Base-by-base conservation (phyloP, 2,113 vertebrate genomes). In the Podarcis muralis region DNA sequence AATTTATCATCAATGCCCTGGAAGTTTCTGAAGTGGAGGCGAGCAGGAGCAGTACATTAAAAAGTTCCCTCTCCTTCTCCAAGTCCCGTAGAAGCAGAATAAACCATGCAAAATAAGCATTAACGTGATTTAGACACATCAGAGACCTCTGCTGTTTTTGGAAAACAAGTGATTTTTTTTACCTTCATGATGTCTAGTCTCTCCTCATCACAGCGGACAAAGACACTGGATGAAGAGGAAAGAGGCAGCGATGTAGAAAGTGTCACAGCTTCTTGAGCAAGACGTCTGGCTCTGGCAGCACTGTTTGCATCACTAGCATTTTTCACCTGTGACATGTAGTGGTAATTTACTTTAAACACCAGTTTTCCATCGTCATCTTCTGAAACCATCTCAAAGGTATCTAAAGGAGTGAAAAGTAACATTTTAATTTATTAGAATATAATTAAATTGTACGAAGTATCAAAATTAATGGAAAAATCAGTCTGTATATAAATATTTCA, bases 251-350 rank as follows among this genome's bases (percentile, higher is more conserved):
- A 99, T 79, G 99, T 99, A 43, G 99, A 99, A 4, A 99, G 98
- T 0, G 99, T 99, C 93, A 99, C 99, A 1, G 99, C 99, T 92
- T 99, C 99, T 93, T 99, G 99, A 1, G 99, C 99, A 30, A 99
- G 98, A 30, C 99, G 98, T 2, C 99, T 97, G 13, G 99, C 99
- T 87, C 99, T 94, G 71, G 99, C 98, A 4, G 99, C 99, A 3
- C 99, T 99, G 96, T 99, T 99, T 11, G 98, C 98, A 1, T 99
- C 99, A 2, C 97, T 99, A 82, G 99, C 98, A 3, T 99, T 99
- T 95, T 99, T 99, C 88, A 99, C 99, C 98, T 99, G 99, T 97
- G 99, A 99, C 98, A 99, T 98, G 98, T 99, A 99, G 96, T 99
- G 99, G 97, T 99, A 99, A 97, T 98, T 99, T 30, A 99, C 98